Evolutionary conservation across 2,797 vertebrate genomes (phyloP), one percentile per base, ranked within the genome.

Genomic region (Galaxias olidus): DNA sequence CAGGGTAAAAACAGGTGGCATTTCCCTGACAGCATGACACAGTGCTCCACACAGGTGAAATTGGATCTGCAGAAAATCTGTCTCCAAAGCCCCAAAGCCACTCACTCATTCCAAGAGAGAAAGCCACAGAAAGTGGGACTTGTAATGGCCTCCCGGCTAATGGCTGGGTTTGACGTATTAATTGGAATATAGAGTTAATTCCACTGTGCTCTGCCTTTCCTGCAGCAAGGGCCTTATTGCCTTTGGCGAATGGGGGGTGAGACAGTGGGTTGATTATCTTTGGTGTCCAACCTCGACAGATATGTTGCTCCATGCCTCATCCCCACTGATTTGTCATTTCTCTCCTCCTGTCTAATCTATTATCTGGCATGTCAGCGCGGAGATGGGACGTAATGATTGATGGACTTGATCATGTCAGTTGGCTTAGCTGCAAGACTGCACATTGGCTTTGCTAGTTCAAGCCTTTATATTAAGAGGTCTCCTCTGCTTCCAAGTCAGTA

Each of bases 111-210:
- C 61, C 10, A 59, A 71, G 44, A 67, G 41, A 44, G 43, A 17
- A 14, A 30, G 43, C 40, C 42, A 10, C n/a, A 41, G 14, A 41
- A 48, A 4, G 2, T 8, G 48, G 41, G 49, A 65, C 45, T 15
- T 52, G 53, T 70, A 69, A 76, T 48, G 30, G 14, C 53, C 53
- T 74, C 68, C 57, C 50, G 62, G 63, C 72, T 59, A 63, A 19
- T 66, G 19, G 30, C 17, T 61, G 59, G 63, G 66, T 68, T 72
- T 69, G 67, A 79, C 8, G 68, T 69, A 63, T 80, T 83, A 76
- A 82, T 75, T 82, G 69, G 9, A 52, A 67, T 4, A 62, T 74
- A 73, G 57, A 71, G 71, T 40, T 74, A 68, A 72, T 79, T 75
- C 59, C 60, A 67, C 57, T 9, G 59, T 64, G 62, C 68, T 4